Percentiles rank a stretch among this genome's conserved stretches.
Conservation (phyloP, 2,797 vertebrate genomes). For the Neosalanx taihuensis region DNA sequence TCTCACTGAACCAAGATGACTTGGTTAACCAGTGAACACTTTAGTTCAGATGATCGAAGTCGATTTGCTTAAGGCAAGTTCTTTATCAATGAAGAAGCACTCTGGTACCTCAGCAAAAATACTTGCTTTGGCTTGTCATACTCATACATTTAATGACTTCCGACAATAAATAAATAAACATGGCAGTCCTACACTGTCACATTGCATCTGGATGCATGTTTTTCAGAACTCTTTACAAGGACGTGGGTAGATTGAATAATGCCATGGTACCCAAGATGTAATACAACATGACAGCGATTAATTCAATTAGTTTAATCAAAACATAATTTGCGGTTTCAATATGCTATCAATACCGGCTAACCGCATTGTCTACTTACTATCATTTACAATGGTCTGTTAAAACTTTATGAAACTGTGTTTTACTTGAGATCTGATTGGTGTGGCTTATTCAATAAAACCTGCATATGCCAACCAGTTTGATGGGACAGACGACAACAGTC, state of each 20-base stretch:
- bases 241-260: neutral
- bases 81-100: neutral
- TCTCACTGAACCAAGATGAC: neutral
- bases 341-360: too few relatives aligned
- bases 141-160: neutral
- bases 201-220: neutral
- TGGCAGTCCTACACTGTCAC: neutral
- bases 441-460: slow-evolving; percentile 51
- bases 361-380: too few relatives aligned
- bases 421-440: slow-evolving; percentile 43
- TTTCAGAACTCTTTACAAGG: neutral
- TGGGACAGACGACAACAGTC: slow-evolving; percentile 35
- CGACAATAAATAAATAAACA: neutral
- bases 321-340: neutral
- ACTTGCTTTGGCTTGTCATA: neutral
- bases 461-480: slow-evolving; percentile 56
- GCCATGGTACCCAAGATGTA: neutral
- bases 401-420: neutral
- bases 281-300: neutral
- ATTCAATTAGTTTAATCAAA: neutral
- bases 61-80: slow-evolving; percentile 4
- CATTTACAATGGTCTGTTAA: too few relatives aligned
- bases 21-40: slow-evolving; percentile 33
- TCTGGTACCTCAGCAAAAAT: neutral
- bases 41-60: slow-evolving; percentile 29